These are phyloP conservation scores for Hippocampus guttulatus DNA, from an alignment of 2,113 vertebrate genomes.

Conservation along the genomic window DNA sequence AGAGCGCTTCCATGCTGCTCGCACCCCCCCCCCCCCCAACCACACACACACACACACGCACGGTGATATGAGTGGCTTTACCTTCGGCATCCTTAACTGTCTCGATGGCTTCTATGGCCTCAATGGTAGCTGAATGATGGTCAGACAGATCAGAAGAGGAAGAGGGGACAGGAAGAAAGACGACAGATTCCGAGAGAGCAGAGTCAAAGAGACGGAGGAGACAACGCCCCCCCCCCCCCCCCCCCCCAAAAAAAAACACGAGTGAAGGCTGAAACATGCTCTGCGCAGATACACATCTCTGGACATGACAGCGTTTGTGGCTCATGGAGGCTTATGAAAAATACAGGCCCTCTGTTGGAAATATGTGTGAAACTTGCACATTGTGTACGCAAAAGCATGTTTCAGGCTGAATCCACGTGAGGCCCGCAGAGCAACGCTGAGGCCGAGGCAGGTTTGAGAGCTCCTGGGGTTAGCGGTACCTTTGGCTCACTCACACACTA, in stretches of 20 bases:
- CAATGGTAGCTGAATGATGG: constrained; percentile 74
- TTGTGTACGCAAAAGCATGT: constrained; percentile 35
- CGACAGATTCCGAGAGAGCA: constrained; percentile 38
- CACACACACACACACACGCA: constrained; percentile 19
- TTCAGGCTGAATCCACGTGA: constrained; percentile 49
- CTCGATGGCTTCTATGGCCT: constrained; percentile 77
- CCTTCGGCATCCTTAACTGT: constrained; percentile 74
- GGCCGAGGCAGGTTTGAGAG: constrained; percentile 29
- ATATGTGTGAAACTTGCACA: background rate
- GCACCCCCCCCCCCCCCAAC: constrained; percentile 11
- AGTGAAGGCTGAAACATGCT: constrained; percentile 69
- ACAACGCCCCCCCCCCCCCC: no score
- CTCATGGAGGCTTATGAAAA: background rate
- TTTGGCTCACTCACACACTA: constrained; percentile 9
- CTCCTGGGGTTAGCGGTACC: constrained; percentile 49
- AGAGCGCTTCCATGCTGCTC: constrained; percentile 50
- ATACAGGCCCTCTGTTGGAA: background rate
- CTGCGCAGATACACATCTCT: constrained; percentile 35
- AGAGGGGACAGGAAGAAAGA: constrained; percentile 35
- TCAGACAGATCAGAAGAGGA: constrained; percentile 35
- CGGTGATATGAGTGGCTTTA: constrained; percentile 64
- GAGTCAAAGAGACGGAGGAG: constrained; percentile 35
- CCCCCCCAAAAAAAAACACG: constrained; percentile 31
- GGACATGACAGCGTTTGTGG: constrained; percentile 9
- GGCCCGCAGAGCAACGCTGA: constrained; percentile 41